Percentiles rank a stretch among this genome's conserved stretches.
These are phyloP conservation scores for Lethrus apterus DNA, from an alignment of 1,140 invertebrate species.

Conservation along the genomic window DNA sequence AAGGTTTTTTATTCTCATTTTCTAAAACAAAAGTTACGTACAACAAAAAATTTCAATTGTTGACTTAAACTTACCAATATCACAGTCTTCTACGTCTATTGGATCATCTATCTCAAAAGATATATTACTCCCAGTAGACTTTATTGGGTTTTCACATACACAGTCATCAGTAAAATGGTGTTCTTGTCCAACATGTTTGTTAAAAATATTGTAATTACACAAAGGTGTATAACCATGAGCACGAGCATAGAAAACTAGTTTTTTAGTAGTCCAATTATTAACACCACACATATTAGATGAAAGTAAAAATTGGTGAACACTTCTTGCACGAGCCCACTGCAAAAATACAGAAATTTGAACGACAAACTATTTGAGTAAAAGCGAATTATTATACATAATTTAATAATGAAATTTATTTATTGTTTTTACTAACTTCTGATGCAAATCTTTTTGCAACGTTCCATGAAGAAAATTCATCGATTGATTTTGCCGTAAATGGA, in stretches of 20 bases:
- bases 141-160: neutral
- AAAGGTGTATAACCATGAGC: conserved; percentile 28
- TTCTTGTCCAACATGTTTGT: conserved; percentile 6
- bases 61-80: conserved; percentile 3
- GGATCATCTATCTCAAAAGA: neutral
- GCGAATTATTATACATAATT: neutral
- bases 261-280: conserved; percentile 31
- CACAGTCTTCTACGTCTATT: neutral
- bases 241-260: conserved; percentile 32
- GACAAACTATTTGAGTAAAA: neutral
- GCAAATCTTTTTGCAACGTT: conserved; percentile 27
- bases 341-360: conserved; percentile 15
- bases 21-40: neutral
- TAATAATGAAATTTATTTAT: neutral
- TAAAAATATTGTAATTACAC: conserved; percentile 24
- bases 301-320: conserved; percentile 26
- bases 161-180: neutral
- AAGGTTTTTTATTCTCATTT: neutral
- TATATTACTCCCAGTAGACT: neutral
- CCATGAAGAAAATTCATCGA: conserved; percentile 30
- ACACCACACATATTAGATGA: conserved; percentile 17
- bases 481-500: conserved; percentile 29
- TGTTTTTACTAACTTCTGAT: conserved; percentile 27
- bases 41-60: too few species aligned
- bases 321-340: conserved; percentile 34